Conservation (phyloP, 2,113 vertebrate species). For the Spea multiplicata region DNA sequence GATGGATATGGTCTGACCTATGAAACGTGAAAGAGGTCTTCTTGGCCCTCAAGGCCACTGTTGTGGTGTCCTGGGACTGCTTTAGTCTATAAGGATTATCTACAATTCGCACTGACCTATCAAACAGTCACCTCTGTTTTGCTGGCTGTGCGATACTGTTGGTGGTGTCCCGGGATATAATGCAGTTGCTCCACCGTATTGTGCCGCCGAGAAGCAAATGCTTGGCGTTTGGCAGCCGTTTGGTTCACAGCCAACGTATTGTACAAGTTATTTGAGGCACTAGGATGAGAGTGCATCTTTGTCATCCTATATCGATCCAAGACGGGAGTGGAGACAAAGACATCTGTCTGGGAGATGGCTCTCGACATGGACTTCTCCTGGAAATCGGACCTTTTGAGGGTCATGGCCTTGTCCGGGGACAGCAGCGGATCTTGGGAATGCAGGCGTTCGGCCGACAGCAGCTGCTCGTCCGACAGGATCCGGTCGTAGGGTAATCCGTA, state of each 20-base stretch:
- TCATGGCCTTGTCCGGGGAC: slow-evolving; percentile 84
- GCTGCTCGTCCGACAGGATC: slow-evolving; percentile 90
- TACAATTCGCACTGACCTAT: slow-evolving; percentile 57
- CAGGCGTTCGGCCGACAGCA: slow-evolving; percentile 88
- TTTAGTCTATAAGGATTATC: slow-evolving; percentile 57
- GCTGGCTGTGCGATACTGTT: slow-evolving; percentile 95
- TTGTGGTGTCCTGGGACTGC: slow-evolving; percentile 59
- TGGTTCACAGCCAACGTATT: slow-evolving; percentile 90
- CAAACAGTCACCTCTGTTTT: slow-evolving; percentile 99
- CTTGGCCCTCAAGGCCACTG: slow-evolving; percentile 68
- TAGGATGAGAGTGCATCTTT: slow-evolving; percentile 99
- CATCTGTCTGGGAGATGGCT: slow-evolving; percentile 93
- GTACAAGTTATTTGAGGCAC: slow-evolving; percentile 93
- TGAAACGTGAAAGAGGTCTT: slow-evolving; percentile 64
- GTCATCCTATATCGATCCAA: slow-evolving; percentile 97
- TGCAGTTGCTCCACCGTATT: slow-evolving; percentile 97
- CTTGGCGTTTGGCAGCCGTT: slow-evolving; percentile 90
- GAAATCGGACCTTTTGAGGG: slow-evolving; percentile 78
- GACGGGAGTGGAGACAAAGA: slow-evolving; percentile 91
- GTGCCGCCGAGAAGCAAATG: slow-evolving; percentile 93
- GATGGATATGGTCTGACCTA: slow-evolving; percentile 39
- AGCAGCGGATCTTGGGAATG: slow-evolving; percentile 95
- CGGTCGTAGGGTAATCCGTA: slow-evolving; percentile 83
- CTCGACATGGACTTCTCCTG: slow-evolving; percentile 87
- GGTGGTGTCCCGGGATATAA: slow-evolving; percentile 89